Base-by-base conservation (phyloP, 2,888 invertebrate genomes). In the Nowickia ferox region DNA sequence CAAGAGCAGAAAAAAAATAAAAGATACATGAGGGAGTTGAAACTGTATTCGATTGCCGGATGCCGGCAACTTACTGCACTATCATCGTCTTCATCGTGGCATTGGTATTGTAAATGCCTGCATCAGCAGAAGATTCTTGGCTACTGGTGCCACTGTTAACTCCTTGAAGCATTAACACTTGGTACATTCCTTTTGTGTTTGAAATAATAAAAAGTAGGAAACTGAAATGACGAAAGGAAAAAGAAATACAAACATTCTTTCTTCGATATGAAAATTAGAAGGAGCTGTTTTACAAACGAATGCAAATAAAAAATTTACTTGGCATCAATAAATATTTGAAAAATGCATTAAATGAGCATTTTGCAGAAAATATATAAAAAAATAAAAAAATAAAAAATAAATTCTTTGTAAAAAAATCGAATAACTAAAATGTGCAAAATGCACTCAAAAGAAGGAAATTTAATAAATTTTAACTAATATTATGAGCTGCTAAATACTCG, bases 281-380 rank as follows among this genome's bases (percentile, higher is more conserved):
- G 51, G 71, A 76, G 69, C 71, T 76, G 77, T 77, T 72, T 72
- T 72, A 77, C 77, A 83, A 83, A 83, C 83, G 66, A 78, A 78
- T 83, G 83, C 77, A 83, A 83, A 83, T 83, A 83, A 66, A 72
- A 74, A 61, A 40, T 83, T 57, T 83, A 78, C 83, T 78, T 83
- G 83, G 77, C 83, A 78, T 78, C 72, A 78, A 83, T 83, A 83
- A 83, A 83, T 83, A 83, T 83, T 83, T 77, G 83, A 57, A 83
- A 72, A 78, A 83, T 78, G 66, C 77, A 72, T 78, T 72, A 83
- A 83, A 83, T 83, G 83, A 78, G 83, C 83, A 77, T 83, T 77
- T 83, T 66, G 66, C 66, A 66, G 46, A 71, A 30, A 77, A 77
- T 44, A 77, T 55, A 38, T 38, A 22, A 0, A 17, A 59, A 42